Conservation (phyloP, 2,113 vertebrate genomes). For the Myanophis thanlyinensis region DNA sequence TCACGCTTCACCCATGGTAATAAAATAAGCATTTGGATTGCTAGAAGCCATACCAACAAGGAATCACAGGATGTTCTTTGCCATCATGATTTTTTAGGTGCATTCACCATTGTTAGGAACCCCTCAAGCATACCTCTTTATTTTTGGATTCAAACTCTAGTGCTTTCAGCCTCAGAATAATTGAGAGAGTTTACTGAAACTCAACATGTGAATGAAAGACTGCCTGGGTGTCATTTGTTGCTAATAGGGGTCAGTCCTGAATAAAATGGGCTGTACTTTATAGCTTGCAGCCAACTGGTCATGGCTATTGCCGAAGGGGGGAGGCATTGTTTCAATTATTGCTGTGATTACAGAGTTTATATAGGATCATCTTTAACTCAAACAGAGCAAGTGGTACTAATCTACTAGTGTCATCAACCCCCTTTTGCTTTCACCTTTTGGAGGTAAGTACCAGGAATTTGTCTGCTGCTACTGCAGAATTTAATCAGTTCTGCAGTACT, state of each 20-base stretch:
- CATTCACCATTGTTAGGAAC: not conserved
- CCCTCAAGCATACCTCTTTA: not conserved
- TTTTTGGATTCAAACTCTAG: not conserved
- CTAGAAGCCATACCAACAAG: not conserved
- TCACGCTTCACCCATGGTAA: not conserved
- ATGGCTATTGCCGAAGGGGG: not conserved
- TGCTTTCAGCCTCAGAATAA: not conserved
- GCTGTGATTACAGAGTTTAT: not conserved
- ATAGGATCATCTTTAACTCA: conserved; percentile 4
- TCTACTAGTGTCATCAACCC: not conserved
- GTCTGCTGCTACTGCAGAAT: conserved; percentile 30
- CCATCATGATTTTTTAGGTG: not conserved
- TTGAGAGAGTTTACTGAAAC: not conserved
- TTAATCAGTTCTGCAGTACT: not conserved
- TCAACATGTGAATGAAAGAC: not conserved
- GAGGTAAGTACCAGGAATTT: not conserved
- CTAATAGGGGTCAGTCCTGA: conserved; percentile 26
- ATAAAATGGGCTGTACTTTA: conserved; percentile 11
- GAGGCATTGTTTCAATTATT: not conserved
- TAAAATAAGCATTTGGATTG: not conserved
- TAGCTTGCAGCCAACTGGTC: not conserved
- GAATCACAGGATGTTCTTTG: not conserved
- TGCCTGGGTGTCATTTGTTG: conserved; percentile 46
- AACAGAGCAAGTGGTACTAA: not conserved
- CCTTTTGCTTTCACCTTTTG: not conserved